Conservation (phyloP, 2,113 vertebrate species). For the Aviceda subcristata region DNA sequence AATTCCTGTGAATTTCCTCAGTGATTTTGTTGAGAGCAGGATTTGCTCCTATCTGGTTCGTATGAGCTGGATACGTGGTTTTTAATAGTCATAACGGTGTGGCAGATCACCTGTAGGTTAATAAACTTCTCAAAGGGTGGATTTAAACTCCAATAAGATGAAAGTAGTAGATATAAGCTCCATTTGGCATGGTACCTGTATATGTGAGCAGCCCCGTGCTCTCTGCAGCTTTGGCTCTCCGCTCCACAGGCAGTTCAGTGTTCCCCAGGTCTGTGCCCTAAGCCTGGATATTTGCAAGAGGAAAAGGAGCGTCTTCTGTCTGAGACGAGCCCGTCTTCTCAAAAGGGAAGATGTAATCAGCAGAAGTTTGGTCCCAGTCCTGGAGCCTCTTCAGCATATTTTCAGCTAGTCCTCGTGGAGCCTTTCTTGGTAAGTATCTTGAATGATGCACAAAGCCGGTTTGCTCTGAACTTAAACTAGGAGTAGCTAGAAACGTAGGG, state of each 20-base stretch:
- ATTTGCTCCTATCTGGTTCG: background rate
- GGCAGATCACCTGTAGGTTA: background rate
- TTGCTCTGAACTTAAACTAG: background rate
- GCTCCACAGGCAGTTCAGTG: background rate
- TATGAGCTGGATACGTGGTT: background rate
- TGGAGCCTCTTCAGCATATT: background rate
- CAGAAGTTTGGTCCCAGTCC: background rate
- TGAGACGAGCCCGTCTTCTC: background rate
- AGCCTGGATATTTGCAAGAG: background rate
- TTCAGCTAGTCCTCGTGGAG: background rate
- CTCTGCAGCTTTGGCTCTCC: slow-evolving; percentile 19
- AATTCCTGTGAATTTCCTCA: background rate
- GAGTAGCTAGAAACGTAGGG: background rate
- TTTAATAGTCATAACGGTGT: background rate
- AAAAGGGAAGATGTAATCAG: background rate
- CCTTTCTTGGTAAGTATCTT: background rate
- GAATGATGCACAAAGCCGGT: background rate
- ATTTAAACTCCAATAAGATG: background rate
- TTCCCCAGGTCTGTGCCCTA: background rate
- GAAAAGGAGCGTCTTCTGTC: background rate
- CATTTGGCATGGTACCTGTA: background rate
- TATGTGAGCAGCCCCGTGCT: background rate
- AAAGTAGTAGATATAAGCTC: background rate
- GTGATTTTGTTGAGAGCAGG: background rate
- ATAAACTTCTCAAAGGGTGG: background rate